A percentile compares a stretch with the other conserved stretches of the same genome.
Conservation (phyloP, 2,888 invertebrate genomes). For the Malthinus seriepunctatus region DNA sequence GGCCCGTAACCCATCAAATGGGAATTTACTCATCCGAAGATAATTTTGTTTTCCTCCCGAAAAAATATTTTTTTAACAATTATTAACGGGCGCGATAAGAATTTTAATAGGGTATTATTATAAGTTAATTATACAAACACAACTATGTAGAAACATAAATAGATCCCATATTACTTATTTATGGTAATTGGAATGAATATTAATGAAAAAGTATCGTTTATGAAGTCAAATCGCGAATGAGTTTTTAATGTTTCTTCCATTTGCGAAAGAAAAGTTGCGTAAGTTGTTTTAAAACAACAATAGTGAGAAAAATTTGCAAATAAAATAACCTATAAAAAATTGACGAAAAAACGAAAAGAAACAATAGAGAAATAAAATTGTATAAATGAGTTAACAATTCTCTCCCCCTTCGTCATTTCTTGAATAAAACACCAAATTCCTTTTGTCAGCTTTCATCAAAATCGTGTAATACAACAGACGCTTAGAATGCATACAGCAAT, state of each 20-base stretch:
- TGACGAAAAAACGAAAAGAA: neutral
- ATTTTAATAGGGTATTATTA: neutral
- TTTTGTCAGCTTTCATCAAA: conserved; percentile 3
- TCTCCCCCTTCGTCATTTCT: neutral
- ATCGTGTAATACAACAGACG: conserved; percentile 7
- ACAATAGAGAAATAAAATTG: neutral
- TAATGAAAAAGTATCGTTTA: neutral
- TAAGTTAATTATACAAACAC: conserved; percentile 6
- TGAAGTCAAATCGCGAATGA: neutral
- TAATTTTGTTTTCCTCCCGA: too few relatives aligned
- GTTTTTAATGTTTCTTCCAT: neutral
- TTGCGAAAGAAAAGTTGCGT: too few relatives aligned
- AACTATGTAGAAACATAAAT: neutral
- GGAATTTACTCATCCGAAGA: too few relatives aligned
- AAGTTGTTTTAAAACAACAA: too few relatives aligned
- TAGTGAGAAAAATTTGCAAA: neutral
- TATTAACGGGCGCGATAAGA: too few relatives aligned
- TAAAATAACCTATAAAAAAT: neutral
- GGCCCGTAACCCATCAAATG: too few relatives aligned
- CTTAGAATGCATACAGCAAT: conserved; percentile 16
- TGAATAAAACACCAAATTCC: neutral
- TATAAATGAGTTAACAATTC: conserved; percentile 3
- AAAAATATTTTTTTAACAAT: too few relatives aligned
- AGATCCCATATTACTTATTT: conserved; percentile 4
- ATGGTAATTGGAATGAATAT: conserved; percentile 9